A percentile compares a stretch with the other conserved stretches of the same genome.
Evolutionary conservation across 2,888 invertebrate species (phyloP).

Genomic region (Nebria brevicollis): DNA sequence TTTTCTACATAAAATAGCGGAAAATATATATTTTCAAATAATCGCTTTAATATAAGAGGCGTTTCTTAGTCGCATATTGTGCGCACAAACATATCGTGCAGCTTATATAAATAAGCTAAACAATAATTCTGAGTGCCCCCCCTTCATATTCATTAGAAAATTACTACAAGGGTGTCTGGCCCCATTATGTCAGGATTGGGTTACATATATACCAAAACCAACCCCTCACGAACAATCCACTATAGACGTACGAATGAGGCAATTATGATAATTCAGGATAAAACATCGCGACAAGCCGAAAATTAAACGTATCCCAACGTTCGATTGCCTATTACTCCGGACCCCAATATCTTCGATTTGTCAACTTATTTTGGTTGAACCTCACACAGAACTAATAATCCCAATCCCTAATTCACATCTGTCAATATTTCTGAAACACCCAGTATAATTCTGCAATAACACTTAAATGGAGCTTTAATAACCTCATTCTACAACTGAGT

Average conservation of each 20-base stretch:
- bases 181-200: constrained; percentile 25
- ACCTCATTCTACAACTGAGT: background rate
- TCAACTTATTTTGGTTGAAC: background rate
- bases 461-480: background rate
- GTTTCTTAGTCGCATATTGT: too few species aligned
- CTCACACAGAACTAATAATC: background rate
- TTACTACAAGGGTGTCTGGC: constrained; percentile 28
- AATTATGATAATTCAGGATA: background rate
- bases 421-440: constrained; percentile 3
- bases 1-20: too few species aligned
- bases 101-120: background rate
- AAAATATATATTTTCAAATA: too few species aligned
- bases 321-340: background rate
- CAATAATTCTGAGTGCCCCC: constrained; percentile 5
- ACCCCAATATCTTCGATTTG: background rate
- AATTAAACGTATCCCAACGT: background rate
- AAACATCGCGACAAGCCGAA: background rate
- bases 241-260: background rate
- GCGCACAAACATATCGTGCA: too few species aligned
- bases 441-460: constrained; percentile 14
- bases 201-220: constrained; percentile 28
- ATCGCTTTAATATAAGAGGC: too few species aligned
- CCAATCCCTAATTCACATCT: background rate
- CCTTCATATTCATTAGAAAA: constrained; percentile 16
- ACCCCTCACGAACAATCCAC: background rate